Base-by-base conservation (phyloP, 2,113 vertebrate genomes). In the Osmerus eperlanus region DNA sequence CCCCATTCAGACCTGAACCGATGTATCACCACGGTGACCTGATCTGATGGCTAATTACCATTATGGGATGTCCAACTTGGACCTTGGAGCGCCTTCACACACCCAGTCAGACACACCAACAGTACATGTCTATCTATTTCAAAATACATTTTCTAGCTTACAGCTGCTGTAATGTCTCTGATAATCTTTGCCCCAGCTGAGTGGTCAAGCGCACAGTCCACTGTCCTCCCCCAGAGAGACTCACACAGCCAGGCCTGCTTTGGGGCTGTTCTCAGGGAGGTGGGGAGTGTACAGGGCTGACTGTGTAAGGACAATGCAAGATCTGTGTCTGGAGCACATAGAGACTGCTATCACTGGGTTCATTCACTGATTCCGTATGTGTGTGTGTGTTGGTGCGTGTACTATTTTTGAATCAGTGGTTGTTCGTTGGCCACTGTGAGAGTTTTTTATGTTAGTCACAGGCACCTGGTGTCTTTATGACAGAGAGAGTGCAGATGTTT, bases 21-120 rank as follows among this genome's bases (percentile, higher is more conserved):
- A 91, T 92, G 89, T 91, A 86, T 91, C 78, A 74, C 91, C 89
- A 91, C 90, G 91, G 81, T 88, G 81, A 91, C 86, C 80, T 58
- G 8, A 65, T 71, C 32, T 77, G 79, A 79, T 84, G 83, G 80
- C 74, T 72, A 21, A 16, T 56, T 66, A 59, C 73, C 73, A 79
- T 84, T 81, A 77, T 72, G 78, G 81, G 83, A 72, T 65, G 78
- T 70, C 70, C 53, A 47, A 47, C 41, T 11, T 9, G 41, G 41
- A 47, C 9, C 41, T 11, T 0, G 41, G 70, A 58, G n/a, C 67
- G 32, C 67, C 8, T 53, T 54, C 53, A 32, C 67, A 68, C 67
- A 68, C 66, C 21, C 66, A 21, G n/a, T 23, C 51, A 68, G 19
- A 32, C 53, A 36, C 53, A 68, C 67, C 54, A 23, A 68, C 67